Conservation (phyloP, 2,888 invertebrate genomes). For the Neoaliturus tenellus region DNA sequence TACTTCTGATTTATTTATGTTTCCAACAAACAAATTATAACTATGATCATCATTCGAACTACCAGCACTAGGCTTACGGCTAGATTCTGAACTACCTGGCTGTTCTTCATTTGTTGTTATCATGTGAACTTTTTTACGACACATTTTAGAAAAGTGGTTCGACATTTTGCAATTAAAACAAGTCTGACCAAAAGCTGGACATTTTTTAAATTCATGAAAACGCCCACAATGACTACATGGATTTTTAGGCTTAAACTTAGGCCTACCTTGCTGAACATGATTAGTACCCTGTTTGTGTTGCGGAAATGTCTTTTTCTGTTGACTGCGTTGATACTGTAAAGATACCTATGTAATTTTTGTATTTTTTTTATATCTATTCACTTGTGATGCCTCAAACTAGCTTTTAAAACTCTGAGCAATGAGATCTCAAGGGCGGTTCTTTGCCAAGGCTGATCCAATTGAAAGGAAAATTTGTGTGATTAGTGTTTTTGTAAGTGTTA, state of each 20-base stretch:
- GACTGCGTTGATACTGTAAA: background rate
- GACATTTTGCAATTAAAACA: conserved; percentile 21
- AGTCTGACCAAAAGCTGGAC: background rate
- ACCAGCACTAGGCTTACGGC: too few relatives aligned
- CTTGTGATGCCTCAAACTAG: too few relatives aligned
- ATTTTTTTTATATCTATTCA: too few relatives aligned
- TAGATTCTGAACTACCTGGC: too few relatives aligned
- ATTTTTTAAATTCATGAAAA: conserved; percentile 27
- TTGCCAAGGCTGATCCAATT: too few relatives aligned
- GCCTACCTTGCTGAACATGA: background rate
- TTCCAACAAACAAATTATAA: conserved; percentile 4
- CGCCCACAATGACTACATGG: conserved; percentile 13
- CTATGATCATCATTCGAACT: too few relatives aligned
- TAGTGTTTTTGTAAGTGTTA: too few relatives aligned
- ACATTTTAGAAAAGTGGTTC: conserved; percentile 18
- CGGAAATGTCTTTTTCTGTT: conserved; percentile 2
- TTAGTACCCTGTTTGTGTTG: background rate
- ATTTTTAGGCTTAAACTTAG: background rate
- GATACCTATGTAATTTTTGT: too few relatives aligned
- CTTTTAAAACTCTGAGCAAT: too few relatives aligned
- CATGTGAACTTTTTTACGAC: background rate
- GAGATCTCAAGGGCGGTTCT: too few relatives aligned
- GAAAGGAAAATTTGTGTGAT: too few relatives aligned
- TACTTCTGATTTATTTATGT: conserved; percentile 10
- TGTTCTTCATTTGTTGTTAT: background rate